Evolutionary conservation across 2,113 vertebrate genomes (phyloP), one percentile per base, ranked within the genome.

Genomic region (Anarrhichthys ocellatus): DNA sequence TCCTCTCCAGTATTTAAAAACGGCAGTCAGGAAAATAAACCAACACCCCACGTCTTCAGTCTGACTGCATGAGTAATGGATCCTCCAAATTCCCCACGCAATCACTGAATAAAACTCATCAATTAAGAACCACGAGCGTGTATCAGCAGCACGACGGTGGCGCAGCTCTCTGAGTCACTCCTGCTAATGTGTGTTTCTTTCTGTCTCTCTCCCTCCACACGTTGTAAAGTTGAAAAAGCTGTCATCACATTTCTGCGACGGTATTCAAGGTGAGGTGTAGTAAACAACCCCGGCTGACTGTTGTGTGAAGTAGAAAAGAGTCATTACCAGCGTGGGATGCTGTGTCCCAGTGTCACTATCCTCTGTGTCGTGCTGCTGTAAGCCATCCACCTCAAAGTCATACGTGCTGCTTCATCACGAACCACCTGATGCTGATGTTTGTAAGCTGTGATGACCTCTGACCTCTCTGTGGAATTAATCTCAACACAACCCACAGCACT

Each of bases 41-140:
- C 24, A n/a, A 68, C 29, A 81, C 1, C 79, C 70, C 48, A 61
- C 48, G 3, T 29, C 52, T 62, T 71, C 52, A 50, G 48, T 34
- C 61, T 20, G 74, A 73, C 62, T 78, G 22, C 22, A 62, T 68
- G 68, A 87, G 63, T 80, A 79, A 77, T 81, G 54, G 54, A 27
- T 79, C 32, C 50, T 76, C 66, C 59, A 65, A 40, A 64, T 64
- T 65, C 50, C 32, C 40, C 40, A 38, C n/a, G 11, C 71, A 54
- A 17, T 80, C 72, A 4, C 56, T 29, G 14, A 15, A 68, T 73
- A 52, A 70, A 82, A 79, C 34, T 80, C 61, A 71, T 64, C 40
- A 78, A 40, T 78, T 59, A 73, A 38, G 58, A 77, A 73, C 65
- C 54, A 56, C 10, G 4, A 73, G 69, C 54, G 3, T 1, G n/a